These are phyloP conservation scores for Nasonia giraulti DNA, from an alignment of 1,140 invertebrate species.

Conservation along the genomic window DNA sequence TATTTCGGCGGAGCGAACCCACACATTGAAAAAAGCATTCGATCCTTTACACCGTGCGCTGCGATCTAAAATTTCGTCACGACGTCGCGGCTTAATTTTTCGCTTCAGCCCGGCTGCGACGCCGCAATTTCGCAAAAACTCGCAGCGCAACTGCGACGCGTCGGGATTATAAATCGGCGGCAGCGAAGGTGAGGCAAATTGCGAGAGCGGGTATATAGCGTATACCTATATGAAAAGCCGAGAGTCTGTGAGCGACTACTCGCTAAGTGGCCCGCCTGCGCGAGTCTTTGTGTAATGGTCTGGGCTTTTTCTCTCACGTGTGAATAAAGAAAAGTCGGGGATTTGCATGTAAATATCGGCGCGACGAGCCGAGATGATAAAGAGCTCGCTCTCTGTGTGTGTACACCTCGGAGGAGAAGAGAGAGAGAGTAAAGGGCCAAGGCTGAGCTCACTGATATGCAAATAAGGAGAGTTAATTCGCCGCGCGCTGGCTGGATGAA, in stretches of 20 bases:
- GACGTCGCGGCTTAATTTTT: too few relatives aligned
- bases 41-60: not conserved
- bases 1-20: not conserved
- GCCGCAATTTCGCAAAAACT: not conserved
- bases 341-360: slow-evolving; percentile 34
- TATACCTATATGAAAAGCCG: slow-evolving; percentile 19
- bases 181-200: slow-evolving; percentile 57
- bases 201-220: slow-evolving; percentile 6
- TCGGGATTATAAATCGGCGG: slow-evolving; percentile 52
- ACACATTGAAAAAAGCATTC: too few relatives aligned
- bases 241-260: not conserved
- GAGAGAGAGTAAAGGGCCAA: slow-evolving; percentile 41
- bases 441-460: slow-evolving; percentile 22
- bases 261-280: not conserved
- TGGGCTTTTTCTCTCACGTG: not conserved
- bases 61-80: too few relatives aligned
- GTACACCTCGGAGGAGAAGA: slow-evolving; percentile 7
- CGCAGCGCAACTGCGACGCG: slow-evolving; percentile 9
- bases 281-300: not conserved
- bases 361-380: slow-evolving; percentile 11
- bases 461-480: slow-evolving; percentile 31
- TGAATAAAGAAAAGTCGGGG: not conserved
- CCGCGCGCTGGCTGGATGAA: not conserved
- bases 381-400: not conserved
- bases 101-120: too few relatives aligned